phyloP scores from a whole-genome alignment of 2,888 invertebrate genomes.

The Amaurobius ferox region DNA sequence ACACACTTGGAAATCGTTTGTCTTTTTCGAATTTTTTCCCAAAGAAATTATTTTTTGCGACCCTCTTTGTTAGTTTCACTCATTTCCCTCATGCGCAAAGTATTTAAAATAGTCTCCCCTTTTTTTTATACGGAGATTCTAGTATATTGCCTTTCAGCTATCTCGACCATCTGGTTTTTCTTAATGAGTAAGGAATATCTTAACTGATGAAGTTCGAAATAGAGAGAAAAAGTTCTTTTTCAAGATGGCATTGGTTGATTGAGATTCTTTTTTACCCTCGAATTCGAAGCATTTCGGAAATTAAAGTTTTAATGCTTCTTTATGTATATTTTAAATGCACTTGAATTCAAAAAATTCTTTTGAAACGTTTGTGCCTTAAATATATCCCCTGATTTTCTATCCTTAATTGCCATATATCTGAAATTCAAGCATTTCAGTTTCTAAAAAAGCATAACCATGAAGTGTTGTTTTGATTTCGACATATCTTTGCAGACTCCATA shows the following conservation, averaged over 20 bases:
- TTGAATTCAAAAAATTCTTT: no score
- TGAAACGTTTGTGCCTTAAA: no score
- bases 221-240: slow-evolving; percentile 10
- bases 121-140: slow-evolving; percentile 18
- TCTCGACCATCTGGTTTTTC: slow-evolving; percentile 62
- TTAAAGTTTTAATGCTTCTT: slow-evolving; percentile 4
- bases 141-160: slow-evolving; percentile 59
- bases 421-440: no score
- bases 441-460: no score
- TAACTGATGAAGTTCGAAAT: slow-evolving; percentile 62
- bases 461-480: no score
- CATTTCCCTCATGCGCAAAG: slow-evolving; percentile 34
- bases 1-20: slow-evolving; percentile 67
- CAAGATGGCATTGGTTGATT: slow-evolving; percentile 62
- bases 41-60: slow-evolving; percentile 44
- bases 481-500: no score
- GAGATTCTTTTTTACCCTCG: slow-evolving; percentile 5
- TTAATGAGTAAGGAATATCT: slow-evolving; percentile 70
- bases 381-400: no score
- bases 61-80: slow-evolving; percentile 57
- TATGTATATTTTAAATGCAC: neutral
- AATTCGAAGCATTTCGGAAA: neutral
- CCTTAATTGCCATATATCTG: no score
- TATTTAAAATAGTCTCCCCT: slow-evolving; percentile 54
- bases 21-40: slow-evolving; percentile 23